Evolutionary conservation across 1,140 invertebrate species (phyloP).

Genomic region (Acyrthosiphon pisum): DNA sequence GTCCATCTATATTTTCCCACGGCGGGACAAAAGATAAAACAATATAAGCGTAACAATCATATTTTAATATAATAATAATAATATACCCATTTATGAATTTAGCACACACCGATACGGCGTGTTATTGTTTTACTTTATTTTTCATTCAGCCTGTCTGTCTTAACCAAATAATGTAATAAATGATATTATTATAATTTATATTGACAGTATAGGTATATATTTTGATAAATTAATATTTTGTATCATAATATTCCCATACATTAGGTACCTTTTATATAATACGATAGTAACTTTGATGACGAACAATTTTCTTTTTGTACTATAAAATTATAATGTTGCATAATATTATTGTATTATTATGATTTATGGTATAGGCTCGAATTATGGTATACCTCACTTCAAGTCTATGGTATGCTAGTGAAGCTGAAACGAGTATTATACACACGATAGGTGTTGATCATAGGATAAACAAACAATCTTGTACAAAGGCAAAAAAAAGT

Average conservation of each 20-base stretch:
- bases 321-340: background rate
- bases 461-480: background rate
- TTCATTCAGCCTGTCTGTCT: background rate
- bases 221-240: background rate
- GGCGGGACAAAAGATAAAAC: background rate
- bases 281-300: background rate
- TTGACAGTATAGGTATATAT: background rate
- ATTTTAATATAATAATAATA: slow-evolving; percentile 1
- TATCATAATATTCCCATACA: background rate
- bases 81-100: background rate
- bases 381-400: background rate
- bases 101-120: background rate
- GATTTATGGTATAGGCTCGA: background rate
- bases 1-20: background rate
- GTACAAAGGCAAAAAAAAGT: background rate
- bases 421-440: background rate
- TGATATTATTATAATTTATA: background rate
- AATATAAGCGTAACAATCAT: background rate
- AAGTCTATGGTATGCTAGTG: background rate
- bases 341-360: background rate
- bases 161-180: background rate
- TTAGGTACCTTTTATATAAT: background rate
- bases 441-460: rapidly evolving
- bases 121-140: background rate
- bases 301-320: background rate